phyloP scores from a whole-genome alignment of 2,113 vertebrate species.

The Gavialis gangeticus region DNA sequence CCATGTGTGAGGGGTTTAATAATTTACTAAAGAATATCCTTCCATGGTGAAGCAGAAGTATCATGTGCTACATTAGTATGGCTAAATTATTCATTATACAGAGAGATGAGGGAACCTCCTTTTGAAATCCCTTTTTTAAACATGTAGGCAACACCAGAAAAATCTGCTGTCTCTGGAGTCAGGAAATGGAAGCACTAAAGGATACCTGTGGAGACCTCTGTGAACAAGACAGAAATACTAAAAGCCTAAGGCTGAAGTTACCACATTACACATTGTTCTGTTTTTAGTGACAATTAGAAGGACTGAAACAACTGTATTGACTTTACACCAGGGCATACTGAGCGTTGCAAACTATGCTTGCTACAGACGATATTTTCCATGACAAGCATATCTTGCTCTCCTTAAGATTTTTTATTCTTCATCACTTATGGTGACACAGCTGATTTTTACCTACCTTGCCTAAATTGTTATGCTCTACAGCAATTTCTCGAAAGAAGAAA shows the following conservation, averaged over 20 bases:
- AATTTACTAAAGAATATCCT: constrained; percentile 86
- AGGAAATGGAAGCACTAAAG: constrained; percentile 37
- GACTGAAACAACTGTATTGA: background rate
- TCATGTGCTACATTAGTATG: constrained; percentile 80
- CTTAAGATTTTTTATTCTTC: background rate
- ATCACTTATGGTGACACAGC: background rate
- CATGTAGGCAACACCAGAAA: constrained; percentile 7
- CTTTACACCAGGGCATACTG: background rate
- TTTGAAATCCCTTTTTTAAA: constrained; percentile 60
- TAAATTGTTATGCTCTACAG: constrained; percentile 96
- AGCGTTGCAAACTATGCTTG: background rate
- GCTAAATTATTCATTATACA: constrained; percentile 86
- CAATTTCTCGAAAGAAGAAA: constrained; percentile 99
- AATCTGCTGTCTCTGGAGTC: constrained; percentile 34
- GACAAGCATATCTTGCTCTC: background rate
- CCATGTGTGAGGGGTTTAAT: constrained; percentile 82
- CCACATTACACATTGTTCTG: background rate
- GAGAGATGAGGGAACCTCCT: constrained; percentile 76
- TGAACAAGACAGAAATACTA: background rate
- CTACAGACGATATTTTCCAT: background rate
- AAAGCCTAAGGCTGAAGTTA: background rate
- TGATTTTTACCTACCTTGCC: constrained; percentile 88
- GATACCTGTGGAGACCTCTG: background rate
- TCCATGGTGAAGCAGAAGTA: constrained; percentile 79
- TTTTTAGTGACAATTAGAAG: background rate